phyloP scores from a whole-genome alignment of 2,888 invertebrate genomes.

The Lasioglossum malachurum region DNA sequence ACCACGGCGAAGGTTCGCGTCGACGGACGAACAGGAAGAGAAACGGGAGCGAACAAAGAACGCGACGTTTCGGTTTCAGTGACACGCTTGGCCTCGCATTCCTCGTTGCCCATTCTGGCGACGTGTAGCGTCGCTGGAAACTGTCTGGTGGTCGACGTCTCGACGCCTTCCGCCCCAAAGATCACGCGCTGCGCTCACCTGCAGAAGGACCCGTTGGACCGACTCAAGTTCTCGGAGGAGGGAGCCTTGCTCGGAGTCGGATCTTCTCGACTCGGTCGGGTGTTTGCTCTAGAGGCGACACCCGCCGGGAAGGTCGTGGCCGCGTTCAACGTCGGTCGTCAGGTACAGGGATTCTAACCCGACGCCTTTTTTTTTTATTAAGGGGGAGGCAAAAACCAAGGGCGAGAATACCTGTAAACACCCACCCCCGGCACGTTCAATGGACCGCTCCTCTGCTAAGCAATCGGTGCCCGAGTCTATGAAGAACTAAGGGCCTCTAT shows the following conservation, averaged over 20 bases:
- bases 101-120: slow-evolving; percentile 18
- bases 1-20: slow-evolving; percentile 73
- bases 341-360: neutral
- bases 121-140: slow-evolving; percentile 65
- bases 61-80: neutral
- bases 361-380: too few relatives aligned
- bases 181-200: slow-evolving; percentile 68
- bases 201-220: slow-evolving; percentile 67
- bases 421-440: too few relatives aligned
- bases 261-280: slow-evolving; percentile 46
- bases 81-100: slow-evolving; percentile 20
- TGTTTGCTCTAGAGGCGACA: slow-evolving; percentile 68
- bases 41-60: neutral
- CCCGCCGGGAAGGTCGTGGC: neutral
- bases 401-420: too few relatives aligned
- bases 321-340: slow-evolving; percentile 5
- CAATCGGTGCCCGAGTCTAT: too few relatives aligned
- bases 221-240: slow-evolving; percentile 73
- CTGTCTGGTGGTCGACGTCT: slow-evolving; percentile 67
- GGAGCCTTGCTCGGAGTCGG: slow-evolving; percentile 68
- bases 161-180: slow-evolving; percentile 43
- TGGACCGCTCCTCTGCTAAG: too few relatives aligned
- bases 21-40: neutral
- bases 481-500: too few relatives aligned
- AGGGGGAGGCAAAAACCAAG: too few relatives aligned